Percentiles rank a stretch among this genome's conserved stretches.
These are phyloP conservation scores for Neoascia interrupta DNA, from an alignment of 2,888 invertebrate species.

Conservation along the genomic window DNA sequence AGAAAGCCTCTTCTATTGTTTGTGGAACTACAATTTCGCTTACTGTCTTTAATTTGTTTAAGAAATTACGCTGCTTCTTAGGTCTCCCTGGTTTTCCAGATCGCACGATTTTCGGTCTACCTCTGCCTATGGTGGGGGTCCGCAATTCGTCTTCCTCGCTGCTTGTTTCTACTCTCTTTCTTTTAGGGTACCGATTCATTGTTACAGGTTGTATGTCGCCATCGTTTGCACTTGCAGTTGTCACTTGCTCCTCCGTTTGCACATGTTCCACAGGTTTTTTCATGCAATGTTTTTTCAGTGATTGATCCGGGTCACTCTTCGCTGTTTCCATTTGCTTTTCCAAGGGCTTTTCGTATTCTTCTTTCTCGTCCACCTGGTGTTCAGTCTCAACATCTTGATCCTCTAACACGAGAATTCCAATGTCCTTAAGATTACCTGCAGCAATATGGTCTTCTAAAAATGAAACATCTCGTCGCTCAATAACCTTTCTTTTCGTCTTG, in stretches of 20 bases:
- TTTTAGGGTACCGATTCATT: neutral
- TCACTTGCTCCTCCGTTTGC: no score
- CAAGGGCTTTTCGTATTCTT: no score
- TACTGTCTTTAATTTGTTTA: neutral
- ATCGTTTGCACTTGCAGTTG: neutral
- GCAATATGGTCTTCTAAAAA: neutral
- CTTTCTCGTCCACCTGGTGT: no score
- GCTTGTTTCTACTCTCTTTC: neutral
- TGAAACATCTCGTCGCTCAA: constrained; percentile 1
- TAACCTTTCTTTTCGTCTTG: neutral
- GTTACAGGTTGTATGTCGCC: neutral
- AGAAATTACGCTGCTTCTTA: neutral
- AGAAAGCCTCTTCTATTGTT: constrained; percentile 14
- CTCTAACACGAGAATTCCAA: neutral
- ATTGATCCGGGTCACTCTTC: no score
- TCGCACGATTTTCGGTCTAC: constrained; percentile 5
- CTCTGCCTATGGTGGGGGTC: neutral
- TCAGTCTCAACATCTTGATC: no score
- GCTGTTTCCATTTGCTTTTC: neutral
- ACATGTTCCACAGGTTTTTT: no score
- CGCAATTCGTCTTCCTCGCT: neutral
- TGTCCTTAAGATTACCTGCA: neutral
- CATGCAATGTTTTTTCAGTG: no score
- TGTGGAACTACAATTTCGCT: constrained; percentile 2
- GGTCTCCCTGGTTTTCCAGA: neutral